Percentiles rank a stretch among this genome's conserved stretches.
phyloP scores from a whole-genome alignment of 2,888 invertebrate genomes.

The Phania funesta region DNA sequence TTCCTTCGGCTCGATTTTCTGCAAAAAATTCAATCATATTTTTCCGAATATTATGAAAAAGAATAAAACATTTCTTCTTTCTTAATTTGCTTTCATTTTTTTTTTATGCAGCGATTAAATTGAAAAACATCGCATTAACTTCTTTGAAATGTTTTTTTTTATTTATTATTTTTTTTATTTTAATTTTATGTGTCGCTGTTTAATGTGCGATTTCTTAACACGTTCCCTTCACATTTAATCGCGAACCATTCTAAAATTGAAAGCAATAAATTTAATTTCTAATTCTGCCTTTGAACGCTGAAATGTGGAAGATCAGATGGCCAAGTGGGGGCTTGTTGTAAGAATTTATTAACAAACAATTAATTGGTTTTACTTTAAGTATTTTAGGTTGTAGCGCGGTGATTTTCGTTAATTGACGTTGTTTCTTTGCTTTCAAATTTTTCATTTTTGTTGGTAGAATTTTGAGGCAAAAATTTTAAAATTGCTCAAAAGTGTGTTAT shows the following conservation, averaged over 20 bases:
- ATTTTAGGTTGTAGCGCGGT: too few species aligned
- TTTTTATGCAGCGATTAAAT: conserved; percentile 14
- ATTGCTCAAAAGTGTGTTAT: too few species aligned
- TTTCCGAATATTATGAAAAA: neutral
- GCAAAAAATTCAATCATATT: neutral
- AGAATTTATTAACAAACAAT: too few species aligned
- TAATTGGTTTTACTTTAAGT: too few species aligned
- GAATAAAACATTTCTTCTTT: neutral
- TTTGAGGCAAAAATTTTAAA: too few species aligned
- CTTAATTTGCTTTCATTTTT: neutral
- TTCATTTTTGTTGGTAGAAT: too few species aligned
- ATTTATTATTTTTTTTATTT: conserved; percentile 1
- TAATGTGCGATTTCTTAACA: conserved; percentile 1
- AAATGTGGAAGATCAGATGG: neutral
- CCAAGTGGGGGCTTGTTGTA: too few species aligned
- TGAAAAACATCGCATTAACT: conserved; percentile 16
- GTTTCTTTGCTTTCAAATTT: too few species aligned
- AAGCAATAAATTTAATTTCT: conserved; percentile 10
- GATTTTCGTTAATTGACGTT: too few species aligned
- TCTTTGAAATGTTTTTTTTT: neutral
- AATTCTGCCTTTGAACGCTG: neutral
- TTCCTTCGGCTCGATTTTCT: too few species aligned
- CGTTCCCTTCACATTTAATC: neutral
- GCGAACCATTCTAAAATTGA: neutral
- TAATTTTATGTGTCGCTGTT: neutral